Conservation (phyloP, 2,888 invertebrate genomes). For the Augochlorella aurata region DNA sequence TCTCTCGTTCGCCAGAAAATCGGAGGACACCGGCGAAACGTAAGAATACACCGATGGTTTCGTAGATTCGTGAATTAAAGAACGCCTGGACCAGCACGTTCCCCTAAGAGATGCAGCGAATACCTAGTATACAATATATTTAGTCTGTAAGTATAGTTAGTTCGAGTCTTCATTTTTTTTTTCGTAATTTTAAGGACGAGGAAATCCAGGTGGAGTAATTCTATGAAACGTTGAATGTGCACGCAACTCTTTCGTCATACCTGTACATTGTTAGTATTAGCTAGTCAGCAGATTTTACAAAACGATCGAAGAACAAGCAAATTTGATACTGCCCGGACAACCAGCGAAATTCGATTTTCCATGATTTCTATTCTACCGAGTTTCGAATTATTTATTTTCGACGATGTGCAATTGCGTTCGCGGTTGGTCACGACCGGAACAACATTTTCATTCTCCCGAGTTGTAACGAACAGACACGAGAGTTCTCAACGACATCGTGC, state of each 20-base stretch:
- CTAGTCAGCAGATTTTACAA: slow-evolving; percentile 70
- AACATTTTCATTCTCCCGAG: not conserved
- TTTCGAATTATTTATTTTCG: slow-evolving; percentile 18
- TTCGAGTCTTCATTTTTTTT: slow-evolving; percentile 44
- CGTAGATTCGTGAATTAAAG: not conserved
- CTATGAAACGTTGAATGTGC: slow-evolving; percentile 31
- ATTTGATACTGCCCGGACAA: not conserved
- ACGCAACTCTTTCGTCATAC: slow-evolving; percentile 42
- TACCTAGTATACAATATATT: slow-evolving; percentile 22
- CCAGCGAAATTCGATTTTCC: slow-evolving; percentile 30
- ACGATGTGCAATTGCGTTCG: slow-evolving; percentile 8
- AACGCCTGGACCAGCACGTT: not conserved
- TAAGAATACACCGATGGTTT: not conserved
- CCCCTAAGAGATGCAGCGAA: slow-evolving; percentile 23
- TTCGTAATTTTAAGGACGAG: slow-evolving; percentile 33
- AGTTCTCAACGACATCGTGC: not conserved
- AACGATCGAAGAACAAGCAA: slow-evolving; percentile 21
- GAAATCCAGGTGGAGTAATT: slow-evolving; percentile 35
- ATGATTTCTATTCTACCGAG: not conserved
- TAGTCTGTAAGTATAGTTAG: slow-evolving; percentile 61
- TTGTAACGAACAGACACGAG: not conserved
- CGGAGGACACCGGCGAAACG: too few relatives aligned
- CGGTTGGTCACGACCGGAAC: not conserved
- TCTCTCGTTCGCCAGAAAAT: too few relatives aligned
- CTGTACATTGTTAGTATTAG: slow-evolving; percentile 74